Evolutionary conservation across 2,797 vertebrate species (phyloP).

Genomic region (Buphagus erythrorhynchus): DNA sequence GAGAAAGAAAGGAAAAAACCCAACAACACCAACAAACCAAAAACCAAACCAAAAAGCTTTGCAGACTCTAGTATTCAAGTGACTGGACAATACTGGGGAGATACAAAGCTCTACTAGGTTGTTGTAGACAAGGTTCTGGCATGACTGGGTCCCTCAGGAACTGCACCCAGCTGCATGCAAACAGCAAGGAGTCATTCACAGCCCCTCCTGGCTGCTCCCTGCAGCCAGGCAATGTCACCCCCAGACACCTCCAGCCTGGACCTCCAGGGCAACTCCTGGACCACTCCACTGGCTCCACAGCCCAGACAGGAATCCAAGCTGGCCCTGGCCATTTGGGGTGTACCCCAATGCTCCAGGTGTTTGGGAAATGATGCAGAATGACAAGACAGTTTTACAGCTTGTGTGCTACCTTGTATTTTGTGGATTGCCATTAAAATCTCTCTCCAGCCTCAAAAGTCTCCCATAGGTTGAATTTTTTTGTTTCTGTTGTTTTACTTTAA

Average conservation of each 20-base stretch:
- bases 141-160: not conserved
- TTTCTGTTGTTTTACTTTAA: not conserved
- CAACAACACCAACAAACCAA: not conserved
- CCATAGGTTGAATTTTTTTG: not conserved
- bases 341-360: not conserved
- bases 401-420: not conserved
- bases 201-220: not conserved
- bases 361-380: not conserved
- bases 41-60: not conserved
- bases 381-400: not conserved
- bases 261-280: not conserved
- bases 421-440: not conserved
- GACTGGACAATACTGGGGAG: not conserved
- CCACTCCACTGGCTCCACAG: not conserved
- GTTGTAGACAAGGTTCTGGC: not conserved
- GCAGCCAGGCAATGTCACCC: not conserved
- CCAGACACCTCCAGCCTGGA: fast-evolving
- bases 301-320: not conserved
- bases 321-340: not conserved
- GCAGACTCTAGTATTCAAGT: not conserved
- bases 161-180: not conserved
- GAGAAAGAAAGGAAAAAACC: not conserved
- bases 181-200: not conserved
- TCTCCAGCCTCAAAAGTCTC: not conserved
- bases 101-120: not conserved